Evolutionary conservation across 2,888 invertebrate genomes (phyloP), one percentile per base, ranked within the genome.

Genomic region (Gordius sp.): DNA sequence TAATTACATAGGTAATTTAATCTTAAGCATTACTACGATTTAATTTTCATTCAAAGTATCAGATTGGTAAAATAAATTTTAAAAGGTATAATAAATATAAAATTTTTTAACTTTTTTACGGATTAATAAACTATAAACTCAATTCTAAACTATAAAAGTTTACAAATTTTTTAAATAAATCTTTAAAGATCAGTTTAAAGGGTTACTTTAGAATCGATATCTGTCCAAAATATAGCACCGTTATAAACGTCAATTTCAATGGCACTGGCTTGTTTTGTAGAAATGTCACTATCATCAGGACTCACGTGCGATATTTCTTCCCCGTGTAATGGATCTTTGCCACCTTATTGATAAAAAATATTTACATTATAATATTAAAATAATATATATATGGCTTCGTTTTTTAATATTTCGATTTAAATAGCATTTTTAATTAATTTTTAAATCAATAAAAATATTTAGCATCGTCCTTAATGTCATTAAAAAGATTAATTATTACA

Each of bases 211-310:
- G 78, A 73, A 66, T 79, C 79, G 39, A 78, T 78, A 68, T 89
- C 89, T 0, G 83, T 80, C 89, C 89, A 91, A 68, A 89, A 91
- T 57, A 91, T 76, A 53, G 81, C 76, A 58, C 78, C 77, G 33
- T 82, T 81, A 0, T 76, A 75, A 52, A 81, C 78, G 65, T 86
- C 81, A 57, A 82, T 81, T 64, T 86, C 86, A 59, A 89, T 70
- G 0, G 85, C 80, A 69, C 79, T 73, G 71, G 55, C 60, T 41
- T 57, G 61, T 58, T 24, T 33, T n/a, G 20, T 47, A 8, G 20
- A n/a, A 47, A n/a, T n/a, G n/a, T n/a, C n/a, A n/a, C n/a, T n/a
- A n/a, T n/a, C n/a, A n/a, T n/a, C n/a, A n/a, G n/a, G 8, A 33
- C 39, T n/a, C n/a, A 33, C n/a, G 8, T 33, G n/a, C n/a, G 39